A percentile compares a stretch with the other conserved stretches of the same genome.
Conservation (phyloP, 2,797 vertebrate species). For the Enteromius mattozi region DNA sequence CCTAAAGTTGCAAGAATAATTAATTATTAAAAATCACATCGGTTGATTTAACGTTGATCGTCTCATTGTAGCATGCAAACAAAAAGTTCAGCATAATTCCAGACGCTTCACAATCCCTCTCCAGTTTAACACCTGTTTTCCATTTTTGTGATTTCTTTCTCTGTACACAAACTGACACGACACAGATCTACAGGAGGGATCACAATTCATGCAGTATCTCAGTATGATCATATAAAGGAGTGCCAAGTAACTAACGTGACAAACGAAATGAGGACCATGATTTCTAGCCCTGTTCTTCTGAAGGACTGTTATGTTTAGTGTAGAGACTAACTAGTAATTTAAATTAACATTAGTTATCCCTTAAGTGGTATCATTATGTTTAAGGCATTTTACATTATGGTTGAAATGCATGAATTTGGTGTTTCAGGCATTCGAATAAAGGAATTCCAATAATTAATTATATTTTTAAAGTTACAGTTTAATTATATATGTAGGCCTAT, state of each 20-base stretch:
- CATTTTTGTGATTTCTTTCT: slow-evolving; percentile 36
- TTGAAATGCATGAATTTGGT: background rate
- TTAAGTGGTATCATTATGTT: background rate
- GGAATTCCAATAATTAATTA: background rate
- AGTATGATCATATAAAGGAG: background rate
- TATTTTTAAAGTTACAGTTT: background rate
- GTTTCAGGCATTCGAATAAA: background rate
- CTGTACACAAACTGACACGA: slow-evolving; percentile 7
- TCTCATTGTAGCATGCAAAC: background rate
- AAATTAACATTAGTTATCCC: background rate
- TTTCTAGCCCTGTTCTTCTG: background rate
- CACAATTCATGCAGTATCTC: background rate
- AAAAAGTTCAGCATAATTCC: background rate
- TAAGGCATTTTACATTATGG: background rate
- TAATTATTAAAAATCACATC: background rate
- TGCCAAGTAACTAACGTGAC: slow-evolving; percentile 4
- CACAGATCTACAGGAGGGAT: slow-evolving; percentile 26
- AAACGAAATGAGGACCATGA: background rate
- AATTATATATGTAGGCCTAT: background rate
- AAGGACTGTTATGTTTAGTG: background rate
- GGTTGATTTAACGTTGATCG: background rate
- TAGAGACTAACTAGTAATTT: background rate
- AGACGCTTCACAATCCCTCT: slow-evolving; percentile 9
- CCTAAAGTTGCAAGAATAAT: background rate
- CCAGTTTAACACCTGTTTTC: slow-evolving; percentile 33